Conservation (phyloP, 1,140 invertebrate genomes). For the Drosophila burlai region DNA sequence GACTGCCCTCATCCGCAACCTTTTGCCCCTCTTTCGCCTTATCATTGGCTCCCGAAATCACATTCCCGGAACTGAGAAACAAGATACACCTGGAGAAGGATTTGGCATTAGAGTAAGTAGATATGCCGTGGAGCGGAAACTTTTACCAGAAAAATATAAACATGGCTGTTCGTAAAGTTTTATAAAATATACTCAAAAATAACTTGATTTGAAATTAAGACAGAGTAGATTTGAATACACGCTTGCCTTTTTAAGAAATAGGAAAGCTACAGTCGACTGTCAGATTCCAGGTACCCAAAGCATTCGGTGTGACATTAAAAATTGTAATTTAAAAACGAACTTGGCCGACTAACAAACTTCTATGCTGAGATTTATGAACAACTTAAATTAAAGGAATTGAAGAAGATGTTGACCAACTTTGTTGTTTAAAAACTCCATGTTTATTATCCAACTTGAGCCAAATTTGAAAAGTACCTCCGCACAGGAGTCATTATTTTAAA, state of each 20-base stretch:
- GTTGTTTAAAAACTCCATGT: not conserved
- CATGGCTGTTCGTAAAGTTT: slow-evolving; percentile 20
- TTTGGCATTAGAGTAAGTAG: not conserved
- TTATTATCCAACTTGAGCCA: not conserved
- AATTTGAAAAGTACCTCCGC: not conserved
- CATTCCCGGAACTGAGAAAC: not conserved
- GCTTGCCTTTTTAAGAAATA: not conserved
- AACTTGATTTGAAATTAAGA: not conserved
- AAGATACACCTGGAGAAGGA: slow-evolving; percentile 25
- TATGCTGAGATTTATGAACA: not conserved
- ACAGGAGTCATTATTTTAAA: not conserved
- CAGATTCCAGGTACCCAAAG: no score
- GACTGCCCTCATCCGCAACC: not conserved
- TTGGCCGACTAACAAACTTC: not conserved
- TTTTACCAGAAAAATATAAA: slow-evolving; percentile 34
- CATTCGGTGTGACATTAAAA: not conserved
- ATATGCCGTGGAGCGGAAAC: not conserved
- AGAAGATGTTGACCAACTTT: not conserved
- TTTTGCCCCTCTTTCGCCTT: not conserved
- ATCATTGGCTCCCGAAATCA: not conserved
- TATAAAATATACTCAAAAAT: slow-evolving; percentile 2
- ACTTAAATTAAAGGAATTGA: not conserved
- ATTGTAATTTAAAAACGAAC: not conserved
- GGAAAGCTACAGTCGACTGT: no score
- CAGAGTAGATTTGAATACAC: not conserved